Evolutionary conservation across 2,113 vertebrate species (phyloP).

Genomic region (Centropristis striata): DNA sequence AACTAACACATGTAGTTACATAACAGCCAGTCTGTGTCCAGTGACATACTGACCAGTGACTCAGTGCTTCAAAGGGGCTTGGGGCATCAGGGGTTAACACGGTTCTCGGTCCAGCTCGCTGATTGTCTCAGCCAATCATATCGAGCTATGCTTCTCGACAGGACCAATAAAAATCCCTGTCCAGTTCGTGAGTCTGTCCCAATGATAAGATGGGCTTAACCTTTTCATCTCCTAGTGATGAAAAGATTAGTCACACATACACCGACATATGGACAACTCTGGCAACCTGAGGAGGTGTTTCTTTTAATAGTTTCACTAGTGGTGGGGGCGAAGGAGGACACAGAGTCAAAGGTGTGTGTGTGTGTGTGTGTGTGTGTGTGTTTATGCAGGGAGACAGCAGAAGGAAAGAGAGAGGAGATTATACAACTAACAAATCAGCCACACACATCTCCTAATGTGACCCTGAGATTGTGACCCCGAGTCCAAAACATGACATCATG

Average conservation of each 20-base stretch:
- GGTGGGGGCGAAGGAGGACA: not conserved
- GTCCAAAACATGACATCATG: slow-evolving; percentile 72
- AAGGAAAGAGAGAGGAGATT: not conserved
- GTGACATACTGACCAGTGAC: slow-evolving; percentile 57
- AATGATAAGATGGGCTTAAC: slow-evolving; percentile 64
- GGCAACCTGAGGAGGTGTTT: not conserved
- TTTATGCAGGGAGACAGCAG: slow-evolving; percentile 12
- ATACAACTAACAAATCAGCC: not conserved
- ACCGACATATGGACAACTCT: slow-evolving; percentile 36
- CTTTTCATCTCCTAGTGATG: slow-evolving; percentile 60
- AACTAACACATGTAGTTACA: slow-evolving; percentile 51
- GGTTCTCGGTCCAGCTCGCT: slow-evolving; percentile 22
- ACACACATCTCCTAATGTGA: slow-evolving; percentile 26
- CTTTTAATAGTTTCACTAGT: slow-evolving; percentile 4
- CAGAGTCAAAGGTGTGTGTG: not conserved
- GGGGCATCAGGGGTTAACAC: slow-evolving; percentile 36
- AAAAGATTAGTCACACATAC: slow-evolving; percentile 56
- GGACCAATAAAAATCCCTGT: slow-evolving; percentile 35
- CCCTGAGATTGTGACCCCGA: slow-evolving; percentile 63
- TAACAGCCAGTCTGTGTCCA: slow-evolving; percentile 41
- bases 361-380: no score
- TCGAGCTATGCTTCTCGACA: slow-evolving; percentile 5
- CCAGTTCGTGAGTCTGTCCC: slow-evolving; percentile 4
- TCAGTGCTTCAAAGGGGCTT: slow-evolving; percentile 13
- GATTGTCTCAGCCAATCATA: slow-evolving; percentile 61